Base-by-base conservation (phyloP, 2,888 invertebrate genomes). In the Nysson spinosus region DNA sequence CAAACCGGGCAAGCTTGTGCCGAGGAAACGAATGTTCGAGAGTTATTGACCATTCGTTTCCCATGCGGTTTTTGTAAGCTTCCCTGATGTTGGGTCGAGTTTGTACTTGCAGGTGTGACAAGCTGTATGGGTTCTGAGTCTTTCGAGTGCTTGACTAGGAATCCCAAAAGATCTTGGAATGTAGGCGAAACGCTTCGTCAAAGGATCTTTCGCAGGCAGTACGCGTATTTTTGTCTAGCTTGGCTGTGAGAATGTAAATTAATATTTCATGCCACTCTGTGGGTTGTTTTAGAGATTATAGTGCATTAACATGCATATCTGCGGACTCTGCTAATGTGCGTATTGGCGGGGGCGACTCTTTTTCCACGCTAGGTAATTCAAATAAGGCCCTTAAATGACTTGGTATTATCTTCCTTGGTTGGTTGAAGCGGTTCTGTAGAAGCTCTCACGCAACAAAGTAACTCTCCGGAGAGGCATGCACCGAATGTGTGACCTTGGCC, bases 301-400 rank as follows among this genome's bases (percentile, higher is more conserved):
- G 14, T 0, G 43, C 43, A 3, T 43, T 28, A 3, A 43, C 2
- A 14, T 43, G 43, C 26, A 43, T 43, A 26, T 43, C 43, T 3
- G 43, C 43, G 7, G 12, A 11, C 26, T 43, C 43, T 1, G 5
- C 4, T 4, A 43, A n/a, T 4, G 3, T 6, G 26, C 43, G 43
- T 14, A 43, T 1, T 11, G 24, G 14, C 12, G 14, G 2, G 3
- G 43, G 7, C 9, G 26, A 43, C 4, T 43, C 24, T 14, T 7
- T 24, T 12, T 12, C 6, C 7, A 43, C 14, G n/a, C 2, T 2
- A 3, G 17, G 4, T 5, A 43, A 28, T 14, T 43, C 43, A 11
- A 43, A 43, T 3, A 43, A 5, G 14, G 43, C 43, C 4, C 14
- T 11, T 19, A 43, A 11, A 14, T 43, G 26, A 9, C 43, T 26